Base-by-base conservation (phyloP, 2,888 invertebrate genomes). In the Eulithis prunata region DNA sequence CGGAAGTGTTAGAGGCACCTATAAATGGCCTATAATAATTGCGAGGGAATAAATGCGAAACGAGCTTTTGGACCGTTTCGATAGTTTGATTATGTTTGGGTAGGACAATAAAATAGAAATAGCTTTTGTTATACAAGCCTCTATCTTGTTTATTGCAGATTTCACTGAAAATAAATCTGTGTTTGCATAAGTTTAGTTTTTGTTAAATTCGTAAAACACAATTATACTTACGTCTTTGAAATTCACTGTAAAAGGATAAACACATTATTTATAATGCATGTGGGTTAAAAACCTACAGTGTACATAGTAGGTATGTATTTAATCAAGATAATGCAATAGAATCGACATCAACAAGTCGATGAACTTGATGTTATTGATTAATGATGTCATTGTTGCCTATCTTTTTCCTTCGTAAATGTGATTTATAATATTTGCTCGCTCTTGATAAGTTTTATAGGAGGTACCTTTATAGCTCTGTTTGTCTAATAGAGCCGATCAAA, bases 281-380 rank as follows among this genome's bases (percentile, higher is more conserved):
- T 45, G 5, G n/a, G n/a, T n/a, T 3, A 6, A 11, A 8, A 14
- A 21, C 21, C 21, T 7, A 28, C 14, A 10, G 28, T 21, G 10
- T 10, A 51, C 8, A 28, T 28, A 46, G 56, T 53, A 32, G n/a
- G n/a, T 45, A 45, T 41, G 45, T 45, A 49, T 13, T 47, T 10
- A 47, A 84, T 84, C 82, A 73, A 80, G 83, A 86, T 84, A 84
- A 70, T 74, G 68, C 41, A 41, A 41, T 64, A 73, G 75, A 82
- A 83, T 74, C 75, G 75, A 71, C 71, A 74, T 74, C 76, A 75
- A 71, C 71, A 74, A 80, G 84, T 83, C 84, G 80, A 78, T 77
- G 85, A 84, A 84, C 85, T 81, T 76, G 69, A 73, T 73, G 79
- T 77, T 78, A 79, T 80, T 81, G 83, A 84, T 85, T 83, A 81